Conservation (phyloP, 2,797 vertebrate species). For the Cyclura pinguis region DNA sequence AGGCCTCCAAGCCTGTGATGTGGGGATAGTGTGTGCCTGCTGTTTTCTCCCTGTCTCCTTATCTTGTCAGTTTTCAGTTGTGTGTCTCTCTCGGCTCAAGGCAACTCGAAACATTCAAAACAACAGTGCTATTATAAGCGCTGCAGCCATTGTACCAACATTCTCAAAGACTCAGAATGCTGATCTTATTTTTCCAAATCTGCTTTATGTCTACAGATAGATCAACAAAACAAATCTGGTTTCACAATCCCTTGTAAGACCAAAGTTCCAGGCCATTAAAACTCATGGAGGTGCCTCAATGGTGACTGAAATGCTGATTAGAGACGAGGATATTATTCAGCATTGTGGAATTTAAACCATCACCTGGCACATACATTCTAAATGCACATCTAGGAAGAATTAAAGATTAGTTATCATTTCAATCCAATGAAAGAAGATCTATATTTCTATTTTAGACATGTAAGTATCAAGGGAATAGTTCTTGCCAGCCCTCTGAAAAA, state of each 20-base stretch:
- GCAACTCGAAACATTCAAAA: neutral
- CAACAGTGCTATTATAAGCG: neutral
- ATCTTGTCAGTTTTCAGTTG: neutral
- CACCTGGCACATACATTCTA: conserved; percentile 65
- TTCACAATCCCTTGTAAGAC: conserved; percentile 49
- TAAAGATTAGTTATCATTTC: conserved; percentile 82
- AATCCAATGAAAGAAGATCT: conserved; percentile 81
- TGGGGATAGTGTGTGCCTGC: neutral
- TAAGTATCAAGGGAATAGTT: conserved; percentile 77
- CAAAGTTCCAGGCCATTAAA: neutral
- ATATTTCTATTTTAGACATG: conserved; percentile 81
- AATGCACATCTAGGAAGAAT: conserved; percentile 77
- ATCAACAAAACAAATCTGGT: conserved; percentile 37
- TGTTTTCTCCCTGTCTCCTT: neutral
- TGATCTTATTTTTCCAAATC: neutral
- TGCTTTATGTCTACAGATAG: conserved; percentile 48
- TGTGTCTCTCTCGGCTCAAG: neutral
- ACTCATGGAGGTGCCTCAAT: neutral
- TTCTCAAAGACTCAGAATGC: conserved; percentile 26
- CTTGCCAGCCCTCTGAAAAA: conserved; percentile 84
- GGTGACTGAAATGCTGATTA: conserved; percentile 25
- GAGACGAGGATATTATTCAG: neutral
- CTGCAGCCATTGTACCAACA: neutral
- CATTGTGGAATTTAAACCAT: conserved; percentile 61
- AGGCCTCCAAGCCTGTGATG: neutral